Percentiles rank a stretch among this genome's conserved stretches.
These are phyloP conservation scores for Calosoma granatense DNA, from an alignment of 1,140 invertebrate species.

Conservation along the genomic window DNA sequence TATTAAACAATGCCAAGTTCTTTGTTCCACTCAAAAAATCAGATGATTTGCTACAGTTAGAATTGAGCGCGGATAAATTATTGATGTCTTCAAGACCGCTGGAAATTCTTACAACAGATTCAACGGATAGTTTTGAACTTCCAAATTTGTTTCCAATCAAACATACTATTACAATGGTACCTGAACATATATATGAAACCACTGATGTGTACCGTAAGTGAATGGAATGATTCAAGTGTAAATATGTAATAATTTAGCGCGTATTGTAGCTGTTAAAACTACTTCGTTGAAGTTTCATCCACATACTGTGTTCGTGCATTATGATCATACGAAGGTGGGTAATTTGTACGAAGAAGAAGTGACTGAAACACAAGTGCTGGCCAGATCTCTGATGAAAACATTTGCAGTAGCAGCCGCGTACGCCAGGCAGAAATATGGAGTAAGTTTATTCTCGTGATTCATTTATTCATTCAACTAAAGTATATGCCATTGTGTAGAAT, in stretches of 20 bases:
- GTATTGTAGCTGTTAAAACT: slow-evolving; percentile 43
- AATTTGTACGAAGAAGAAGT: slow-evolving; percentile 59
- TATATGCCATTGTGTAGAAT: slow-evolving; percentile 36
- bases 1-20: slow-evolving; percentile 45
- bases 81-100: slow-evolving; percentile 53
- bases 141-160: slow-evolving; percentile 63
- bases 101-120: slow-evolving; percentile 39
- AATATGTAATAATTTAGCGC: slow-evolving; percentile 14
- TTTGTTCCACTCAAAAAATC: slow-evolving; percentile 49
- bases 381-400: slow-evolving; percentile 57
- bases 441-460: slow-evolving; percentile 29
- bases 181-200: slow-evolving; percentile 51
- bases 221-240: slow-evolving; percentile 9
- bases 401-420: slow-evolving; percentile 58
- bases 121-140: slow-evolving; percentile 37
- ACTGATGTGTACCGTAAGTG: slow-evolving; percentile 61
- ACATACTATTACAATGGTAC: slow-evolving; percentile 52
- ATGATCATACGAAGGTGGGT: slow-evolving; percentile 47
- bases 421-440: slow-evolving; percentile 61
- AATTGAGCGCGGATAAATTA: slow-evolving; percentile 49
- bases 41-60: slow-evolving; percentile 50
- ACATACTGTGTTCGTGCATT: slow-evolving; percentile 66
- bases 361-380: slow-evolving; percentile 50
- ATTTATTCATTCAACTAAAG: too few species aligned
- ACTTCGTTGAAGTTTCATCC: slow-evolving; percentile 39